These are phyloP conservation scores for Apoda limacodes DNA, from an alignment of 2,888 invertebrate genomes.

Conservation along the genomic window DNA sequence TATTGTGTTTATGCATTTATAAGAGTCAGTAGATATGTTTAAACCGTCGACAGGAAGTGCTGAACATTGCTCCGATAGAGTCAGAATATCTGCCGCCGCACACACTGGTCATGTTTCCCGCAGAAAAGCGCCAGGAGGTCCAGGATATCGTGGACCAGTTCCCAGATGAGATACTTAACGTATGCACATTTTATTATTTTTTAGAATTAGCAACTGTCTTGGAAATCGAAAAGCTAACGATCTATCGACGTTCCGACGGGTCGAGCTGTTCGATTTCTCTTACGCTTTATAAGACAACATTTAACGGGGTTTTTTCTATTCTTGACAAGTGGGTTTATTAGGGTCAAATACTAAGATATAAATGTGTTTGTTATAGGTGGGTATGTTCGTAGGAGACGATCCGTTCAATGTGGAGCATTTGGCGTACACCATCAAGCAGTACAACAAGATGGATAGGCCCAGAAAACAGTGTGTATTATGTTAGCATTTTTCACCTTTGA, in stretches of 20 bases:
- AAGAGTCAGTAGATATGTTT: background rate
- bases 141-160: constrained; percentile 38
- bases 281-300: background rate
- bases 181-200: too few relatives aligned
- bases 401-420: constrained; percentile 40
- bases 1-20: background rate
- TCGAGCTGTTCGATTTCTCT: too few relatives aligned
- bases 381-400: constrained; percentile 54
- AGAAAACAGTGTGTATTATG: too few relatives aligned
- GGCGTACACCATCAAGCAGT: constrained; percentile 52
- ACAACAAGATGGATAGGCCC: constrained; percentile 41
- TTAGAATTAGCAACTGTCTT: too few relatives aligned
- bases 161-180: constrained; percentile 40
- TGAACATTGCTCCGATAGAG: constrained; percentile 31
- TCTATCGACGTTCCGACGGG: too few relatives aligned
- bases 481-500: too few relatives aligned
- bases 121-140: constrained; percentile 50
- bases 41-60: constrained; percentile 32
- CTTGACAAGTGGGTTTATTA: background rate
- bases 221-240: too few relatives aligned
- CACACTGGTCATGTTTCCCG: constrained; percentile 45
- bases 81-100: constrained; percentile 51
- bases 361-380: constrained; percentile 29
- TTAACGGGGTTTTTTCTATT: background rate
- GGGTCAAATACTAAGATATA: too few relatives aligned